These are phyloP conservation scores for Orthosia gothica DNA, from an alignment of 2,888 invertebrate genomes.

Conservation along the genomic window DNA sequence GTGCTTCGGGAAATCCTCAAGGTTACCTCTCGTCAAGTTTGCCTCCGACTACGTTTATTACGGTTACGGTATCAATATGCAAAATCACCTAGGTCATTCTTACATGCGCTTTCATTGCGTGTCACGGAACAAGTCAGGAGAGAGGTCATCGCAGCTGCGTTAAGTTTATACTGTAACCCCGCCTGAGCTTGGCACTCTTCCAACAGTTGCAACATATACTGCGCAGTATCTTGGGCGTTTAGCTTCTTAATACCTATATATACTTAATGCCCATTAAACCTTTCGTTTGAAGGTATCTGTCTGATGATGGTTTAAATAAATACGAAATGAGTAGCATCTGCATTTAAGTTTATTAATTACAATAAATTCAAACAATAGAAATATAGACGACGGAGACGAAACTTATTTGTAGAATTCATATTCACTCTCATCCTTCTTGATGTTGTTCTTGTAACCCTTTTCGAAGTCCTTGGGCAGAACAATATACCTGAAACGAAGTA, in stretches of 20 bases:
- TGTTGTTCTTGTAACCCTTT: constrained; percentile 99
- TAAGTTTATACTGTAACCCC: neutral
- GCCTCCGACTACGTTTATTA: neutral
- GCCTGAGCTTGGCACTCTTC: neutral
- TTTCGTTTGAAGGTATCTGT: neutral
- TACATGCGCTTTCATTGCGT: neutral
- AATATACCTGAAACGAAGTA: constrained; percentile 93
- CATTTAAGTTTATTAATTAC: constrained; percentile 64
- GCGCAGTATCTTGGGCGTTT: too few species aligned
- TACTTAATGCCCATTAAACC: neutral
- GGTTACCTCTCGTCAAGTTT: neutral
- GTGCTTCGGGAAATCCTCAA: neutral
- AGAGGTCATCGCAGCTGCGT: neutral
- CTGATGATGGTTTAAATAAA: neutral
- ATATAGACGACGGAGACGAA: constrained; percentile 47
- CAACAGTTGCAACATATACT: neutral
- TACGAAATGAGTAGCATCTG: constrained; percentile 17
- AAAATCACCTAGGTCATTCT: neutral
- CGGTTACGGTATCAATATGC: neutral
- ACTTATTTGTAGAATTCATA: constrained; percentile 99
- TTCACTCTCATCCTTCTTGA: constrained; percentile 99
- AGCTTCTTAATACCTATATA: too few species aligned
- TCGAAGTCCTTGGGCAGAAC: constrained; percentile 99
- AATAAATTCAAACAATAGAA: constrained; percentile 61
- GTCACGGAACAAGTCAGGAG: neutral